Base-by-base conservation (phyloP, 2,113 vertebrate species). In the Silurus asotus region DNA sequence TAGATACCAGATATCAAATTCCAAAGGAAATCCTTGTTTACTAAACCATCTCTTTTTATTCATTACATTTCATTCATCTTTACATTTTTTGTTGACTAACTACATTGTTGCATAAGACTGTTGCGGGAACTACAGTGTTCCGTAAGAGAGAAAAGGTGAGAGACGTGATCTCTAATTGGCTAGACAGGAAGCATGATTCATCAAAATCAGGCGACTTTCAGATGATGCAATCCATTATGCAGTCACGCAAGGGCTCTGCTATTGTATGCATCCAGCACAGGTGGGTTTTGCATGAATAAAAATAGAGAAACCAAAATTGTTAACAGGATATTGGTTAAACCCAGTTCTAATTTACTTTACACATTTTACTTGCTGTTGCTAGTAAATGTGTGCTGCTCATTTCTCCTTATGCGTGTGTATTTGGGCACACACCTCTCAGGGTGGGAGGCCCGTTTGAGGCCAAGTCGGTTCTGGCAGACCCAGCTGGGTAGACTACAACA, bases 401-500 rank as follows among this genome's bases (percentile, higher is more conserved):
- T 89, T 86, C 25, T 87, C 84, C 72, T 69, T 64, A 72, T 72
- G 88, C 49, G 79, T 84, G 86, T 89, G 80, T 88, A 84, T 83
- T 83, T 82, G 84, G 84, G 53, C 77, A 85, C 84, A 86, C 70
- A 82, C 81, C 89, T 90, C 88, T 87, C 77, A 87, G 84, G 64
- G 65, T 83, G 86, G 85, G 77, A 59, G 58, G 80, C 86, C 81
- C 69, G 69, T 80, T 76, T 86, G 86, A 90, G 86, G 87, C 92
- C 88, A 84, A 81, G 90, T 88, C 88, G 82, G 61, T 90, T 92
- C 94, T 92, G 93, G 91, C 92, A 92, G 90, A 86, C 87, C 92
- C 87, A 55, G 87, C 90, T 70, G 86, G 93, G 90, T 91, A 90
- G 87, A 91, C 91, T 94, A 94, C 94, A 95, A 95, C 94, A 92